A percentile compares a stretch with the other conserved stretches of the same genome.
Evolutionary conservation across 1,140 invertebrate genomes (phyloP).

Genomic region (Drosophila kikkawai): DNA sequence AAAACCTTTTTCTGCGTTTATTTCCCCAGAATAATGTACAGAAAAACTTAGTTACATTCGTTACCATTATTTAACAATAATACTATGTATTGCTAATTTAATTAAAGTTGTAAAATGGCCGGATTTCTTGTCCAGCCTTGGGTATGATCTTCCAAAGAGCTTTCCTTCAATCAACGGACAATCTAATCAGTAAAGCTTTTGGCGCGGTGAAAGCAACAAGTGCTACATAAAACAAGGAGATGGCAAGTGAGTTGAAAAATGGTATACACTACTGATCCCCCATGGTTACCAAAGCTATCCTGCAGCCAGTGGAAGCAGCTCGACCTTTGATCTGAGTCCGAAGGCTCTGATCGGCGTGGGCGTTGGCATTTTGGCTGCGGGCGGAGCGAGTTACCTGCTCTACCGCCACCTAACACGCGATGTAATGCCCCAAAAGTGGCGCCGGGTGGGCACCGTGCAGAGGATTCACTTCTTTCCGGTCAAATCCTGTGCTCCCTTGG

Average conservation of each 20-base stretch:
- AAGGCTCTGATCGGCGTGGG: constrained; percentile 62
- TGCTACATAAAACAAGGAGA: constrained; percentile 19
- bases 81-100: not conserved
- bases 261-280: too few species aligned
- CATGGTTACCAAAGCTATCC: not conserved
- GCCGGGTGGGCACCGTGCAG: constrained; percentile 86
- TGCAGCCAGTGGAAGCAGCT: constrained; percentile 24
- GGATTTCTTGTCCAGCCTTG: constrained; percentile 6
- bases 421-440: constrained; percentile 74
- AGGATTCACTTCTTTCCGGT: constrained; percentile 86
- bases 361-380: constrained; percentile 53
- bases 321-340: constrained; percentile 31
- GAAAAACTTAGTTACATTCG: not conserved
- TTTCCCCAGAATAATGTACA: not conserved
- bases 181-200: constrained; percentile 50
- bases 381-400: constrained; percentile 59
- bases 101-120: not conserved
- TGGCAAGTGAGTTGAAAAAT: constrained; percentile 39
- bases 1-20: not conserved
- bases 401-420: constrained; percentile 70
- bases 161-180: constrained; percentile 18
- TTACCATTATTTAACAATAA: not conserved
- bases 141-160: constrained; percentile 24
- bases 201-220: constrained; percentile 37
- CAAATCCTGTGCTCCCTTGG: constrained; percentile 86